These are phyloP conservation scores for Etheostoma spectabile DNA, from an alignment of 2,113 vertebrate species.

Conservation along the genomic window DNA sequence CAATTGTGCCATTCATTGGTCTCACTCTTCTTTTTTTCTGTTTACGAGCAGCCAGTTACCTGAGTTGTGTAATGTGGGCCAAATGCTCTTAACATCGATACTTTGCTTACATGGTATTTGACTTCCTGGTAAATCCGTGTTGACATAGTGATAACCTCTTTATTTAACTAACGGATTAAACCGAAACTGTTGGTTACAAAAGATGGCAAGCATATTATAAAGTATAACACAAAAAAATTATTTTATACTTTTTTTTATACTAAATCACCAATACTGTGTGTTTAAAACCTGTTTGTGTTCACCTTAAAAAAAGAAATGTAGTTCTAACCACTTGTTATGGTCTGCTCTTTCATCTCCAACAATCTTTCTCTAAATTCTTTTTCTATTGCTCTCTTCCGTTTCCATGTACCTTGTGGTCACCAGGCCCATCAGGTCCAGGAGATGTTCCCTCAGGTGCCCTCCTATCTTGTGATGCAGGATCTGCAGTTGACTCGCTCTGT, in stretches of 20 bases:
- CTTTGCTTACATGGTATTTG: not conserved
- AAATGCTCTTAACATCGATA: not conserved
- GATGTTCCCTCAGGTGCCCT: conserved; percentile 99
- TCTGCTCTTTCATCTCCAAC: not conserved
- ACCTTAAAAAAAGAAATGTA: not conserved
- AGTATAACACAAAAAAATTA: not conserved
- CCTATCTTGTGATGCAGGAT: conserved; percentile 95
- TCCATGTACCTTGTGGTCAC: conserved; percentile 7
- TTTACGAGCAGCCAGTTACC: not conserved
- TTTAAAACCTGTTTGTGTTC: not conserved
- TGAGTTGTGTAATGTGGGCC: not conserved
- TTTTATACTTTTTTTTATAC: not conserved
- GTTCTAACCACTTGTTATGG: not conserved
- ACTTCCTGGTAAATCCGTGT: not conserved
- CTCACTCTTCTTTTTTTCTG: not conserved
- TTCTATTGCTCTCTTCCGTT: not conserved
- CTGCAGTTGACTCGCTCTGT: conserved; percentile 96
- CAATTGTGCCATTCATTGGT: not conserved
- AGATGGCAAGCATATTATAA: not conserved
- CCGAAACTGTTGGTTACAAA: not conserved
- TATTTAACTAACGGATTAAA: not conserved
- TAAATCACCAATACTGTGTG: not conserved
- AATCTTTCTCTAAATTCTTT: not conserved
- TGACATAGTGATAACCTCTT: not conserved
- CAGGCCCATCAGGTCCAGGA: conserved; percentile 98